Evolutionary conservation across 2,888 invertebrate species (phyloP).

Genomic region (Volucella zonaria): DNA sequence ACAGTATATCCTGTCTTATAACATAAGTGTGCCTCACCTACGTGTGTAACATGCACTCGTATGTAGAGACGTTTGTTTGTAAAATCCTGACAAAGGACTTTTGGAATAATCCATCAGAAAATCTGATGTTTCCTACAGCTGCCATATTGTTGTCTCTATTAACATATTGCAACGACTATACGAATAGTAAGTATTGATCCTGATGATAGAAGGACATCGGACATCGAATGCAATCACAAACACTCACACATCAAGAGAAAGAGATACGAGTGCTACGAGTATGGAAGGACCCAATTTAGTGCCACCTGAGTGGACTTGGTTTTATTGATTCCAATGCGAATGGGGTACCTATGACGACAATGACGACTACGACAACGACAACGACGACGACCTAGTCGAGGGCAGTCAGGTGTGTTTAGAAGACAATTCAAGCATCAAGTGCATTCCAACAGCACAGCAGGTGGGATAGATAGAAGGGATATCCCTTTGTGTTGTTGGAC

Average conservation of each 20-base stretch:
- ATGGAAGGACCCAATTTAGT: slow-evolving; percentile 43
- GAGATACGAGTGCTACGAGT: neutral
- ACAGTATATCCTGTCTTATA: too few species aligned
- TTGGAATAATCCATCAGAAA: slow-evolving; percentile 60
- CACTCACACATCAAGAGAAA: slow-evolving; percentile 4
- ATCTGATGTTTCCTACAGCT: slow-evolving; percentile 33
- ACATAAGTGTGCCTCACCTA: neutral
- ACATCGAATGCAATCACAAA: neutral
- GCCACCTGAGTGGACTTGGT: slow-evolving; percentile 60
- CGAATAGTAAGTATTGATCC: slow-evolving; percentile 30
- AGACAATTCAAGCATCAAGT: slow-evolving; percentile 68
- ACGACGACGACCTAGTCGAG: slow-evolving; percentile 36
- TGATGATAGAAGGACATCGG: slow-evolving; percentile 47
- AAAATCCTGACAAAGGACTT: slow-evolving; percentile 55
- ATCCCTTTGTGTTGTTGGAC: slow-evolving; percentile 7
- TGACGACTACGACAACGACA: neutral
- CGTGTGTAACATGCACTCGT: neutral
- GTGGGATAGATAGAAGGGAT: neutral
- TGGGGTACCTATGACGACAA: too few species aligned
- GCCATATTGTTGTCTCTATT: slow-evolving; percentile 60
- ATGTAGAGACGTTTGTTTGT: slow-evolving; percentile 6
- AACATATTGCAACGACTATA: slow-evolving; percentile 63
- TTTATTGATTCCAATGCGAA: slow-evolving; percentile 66
- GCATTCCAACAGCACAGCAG: slow-evolving; percentile 31
- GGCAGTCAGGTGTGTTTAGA: slow-evolving; percentile 54